Evolutionary conservation across 2,113 vertebrate genomes (phyloP).

Genomic region (Nanorana parkeri): DNA sequence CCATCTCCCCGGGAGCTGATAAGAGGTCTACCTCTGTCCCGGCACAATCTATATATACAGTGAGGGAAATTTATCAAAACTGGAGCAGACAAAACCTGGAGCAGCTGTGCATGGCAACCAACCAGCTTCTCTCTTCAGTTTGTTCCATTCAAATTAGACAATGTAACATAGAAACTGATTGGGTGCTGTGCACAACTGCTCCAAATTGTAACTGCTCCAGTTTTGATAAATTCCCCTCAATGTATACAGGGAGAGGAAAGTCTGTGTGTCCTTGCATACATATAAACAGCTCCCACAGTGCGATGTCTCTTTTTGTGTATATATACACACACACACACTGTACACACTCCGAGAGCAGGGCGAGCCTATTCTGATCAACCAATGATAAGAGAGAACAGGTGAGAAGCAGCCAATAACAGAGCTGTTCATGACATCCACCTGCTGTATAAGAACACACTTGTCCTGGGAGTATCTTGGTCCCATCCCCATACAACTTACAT

Average conservation of each 20-base stretch:
- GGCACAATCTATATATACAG: not conserved
- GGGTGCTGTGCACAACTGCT: no score
- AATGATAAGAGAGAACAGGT: constrained; percentile 14
- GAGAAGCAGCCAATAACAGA: not conserved
- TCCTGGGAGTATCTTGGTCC: not conserved
- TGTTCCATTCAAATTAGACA: no score
- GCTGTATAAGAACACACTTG: constrained; percentile 37
- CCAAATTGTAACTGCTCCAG: no score
- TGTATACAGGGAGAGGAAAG: constrained; percentile 1
- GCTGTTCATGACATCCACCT: not conserved
- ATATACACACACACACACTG: constrained; percentile 25
- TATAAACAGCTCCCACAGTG: constrained; percentile 11
- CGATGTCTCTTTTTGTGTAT: constrained; percentile 48
- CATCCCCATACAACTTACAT: not conserved
- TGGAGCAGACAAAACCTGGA: no score
- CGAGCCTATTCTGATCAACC: not conserved
- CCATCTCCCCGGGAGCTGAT: not conserved
- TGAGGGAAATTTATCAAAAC: no score
- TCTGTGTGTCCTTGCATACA: constrained; percentile 16
- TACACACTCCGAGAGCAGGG: not conserved
- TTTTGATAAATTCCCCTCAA: no score
- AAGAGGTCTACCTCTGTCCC: not conserved
- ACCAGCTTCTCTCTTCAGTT: no score
- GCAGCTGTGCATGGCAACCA: no score
- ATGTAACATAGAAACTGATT: no score